Conservation (phyloP, 2,888 invertebrate genomes). For the Amphipyra berbera region DNA sequence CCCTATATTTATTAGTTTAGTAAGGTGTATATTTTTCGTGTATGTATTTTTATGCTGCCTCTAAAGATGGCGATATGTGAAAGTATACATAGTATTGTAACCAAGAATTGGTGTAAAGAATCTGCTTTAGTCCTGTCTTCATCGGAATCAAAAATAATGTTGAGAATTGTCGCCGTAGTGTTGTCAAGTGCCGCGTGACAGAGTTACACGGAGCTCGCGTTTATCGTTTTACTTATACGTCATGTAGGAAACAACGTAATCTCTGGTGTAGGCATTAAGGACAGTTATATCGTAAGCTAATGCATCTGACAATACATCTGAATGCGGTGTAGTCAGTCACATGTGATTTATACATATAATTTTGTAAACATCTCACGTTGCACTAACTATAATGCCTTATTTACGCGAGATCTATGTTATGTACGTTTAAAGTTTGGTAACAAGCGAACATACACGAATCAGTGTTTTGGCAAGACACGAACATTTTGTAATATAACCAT, state of each 20-base stretch:
- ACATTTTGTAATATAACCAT: conserved; percentile 41
- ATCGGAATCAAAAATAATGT: conserved; percentile 40
- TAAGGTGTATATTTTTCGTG: conserved; percentile 67
- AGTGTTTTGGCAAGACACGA: conserved; percentile 51
- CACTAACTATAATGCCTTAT: conserved; percentile 43
- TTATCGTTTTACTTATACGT: conserved; percentile 26
- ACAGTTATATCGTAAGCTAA: conserved; percentile 42
- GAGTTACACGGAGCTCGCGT: conserved; percentile 15
- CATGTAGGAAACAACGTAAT: conserved; percentile 24
- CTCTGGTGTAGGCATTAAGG: conserved; percentile 39
- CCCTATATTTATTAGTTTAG: conserved; percentile 60
- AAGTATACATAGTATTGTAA: conserved; percentile 40
- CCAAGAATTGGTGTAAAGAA: conserved; percentile 35
- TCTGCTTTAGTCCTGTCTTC: conserved; percentile 34
- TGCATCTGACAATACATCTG: conserved; percentile 23
- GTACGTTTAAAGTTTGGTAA: conserved; percentile 10
- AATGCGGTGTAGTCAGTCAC: background rate
- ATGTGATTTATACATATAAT: conserved; percentile 23
- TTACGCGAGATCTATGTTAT: conserved; percentile 14
- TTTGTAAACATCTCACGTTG: conserved; percentile 26
- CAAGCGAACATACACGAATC: conserved; percentile 14
- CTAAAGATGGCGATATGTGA: conserved; percentile 37
- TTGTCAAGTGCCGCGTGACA: conserved; percentile 16
- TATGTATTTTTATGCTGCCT: conserved; percentile 53
- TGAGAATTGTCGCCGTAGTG: conserved; percentile 18